Evolutionary conservation across 1,140 invertebrate genomes (phyloP), one percentile per base, ranked within the genome.

Genomic region (Dendroctonus ponderosae): DNA sequence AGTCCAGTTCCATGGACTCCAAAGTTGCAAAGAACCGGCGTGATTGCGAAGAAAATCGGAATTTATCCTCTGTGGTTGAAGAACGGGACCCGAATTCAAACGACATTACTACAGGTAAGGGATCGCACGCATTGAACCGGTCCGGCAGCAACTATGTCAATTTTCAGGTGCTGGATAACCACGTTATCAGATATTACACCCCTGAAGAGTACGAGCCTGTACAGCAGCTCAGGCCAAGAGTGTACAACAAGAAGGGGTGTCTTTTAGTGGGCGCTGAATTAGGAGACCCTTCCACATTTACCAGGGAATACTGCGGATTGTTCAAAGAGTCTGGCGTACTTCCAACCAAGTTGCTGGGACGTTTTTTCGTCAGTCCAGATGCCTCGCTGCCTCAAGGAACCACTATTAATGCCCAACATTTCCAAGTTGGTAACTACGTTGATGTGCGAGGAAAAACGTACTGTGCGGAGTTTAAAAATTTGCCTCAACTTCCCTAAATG

Each of bases 31-130:
- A 83, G 97, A 75, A 86, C 86, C 67, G 97, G 97, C 49, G 76
- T 98, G 2, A 89, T 99, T 76, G 95, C 90, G 0, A 85, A 89
- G 59, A 99, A 99, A 83, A 91, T 99, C 76, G 97, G 97, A 41
- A 82, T 91, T 58, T 89, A 96, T 79, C 94, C 94, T 9, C 82
- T 98, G 77, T 99, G 96, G 96, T 78, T 86, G 3, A 96, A 93
- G 79, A 84, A 91, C 81, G 96, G 96, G 0, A 85, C 85, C 74
- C 88, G 84, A 82, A 79, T 95, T 60, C 71, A 81, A 0, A 87
- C 91, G 3, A 97, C 96, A 11, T 76, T 98, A 66, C 77, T 98
- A 61, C 95, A 98, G 82, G 92, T 94, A 67, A 66, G 50, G 41
- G 8, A 4, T 11, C 9, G 44, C 9, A 46, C 4, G 9, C 1